Evolutionary conservation across 1,140 invertebrate genomes (phyloP).

Genomic region (Solen grandis): DNA sequence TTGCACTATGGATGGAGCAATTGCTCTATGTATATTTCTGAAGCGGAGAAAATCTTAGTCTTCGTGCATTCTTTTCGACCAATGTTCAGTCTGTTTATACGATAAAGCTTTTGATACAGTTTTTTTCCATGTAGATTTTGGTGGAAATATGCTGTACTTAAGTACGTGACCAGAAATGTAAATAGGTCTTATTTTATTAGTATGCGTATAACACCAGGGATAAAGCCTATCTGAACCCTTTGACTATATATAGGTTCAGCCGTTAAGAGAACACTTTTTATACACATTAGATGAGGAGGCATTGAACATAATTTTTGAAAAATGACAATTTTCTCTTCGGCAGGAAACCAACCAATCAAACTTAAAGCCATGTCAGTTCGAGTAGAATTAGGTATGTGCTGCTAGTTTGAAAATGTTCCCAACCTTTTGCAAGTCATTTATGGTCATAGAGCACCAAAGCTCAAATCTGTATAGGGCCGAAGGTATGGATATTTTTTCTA

Average conservation of each 20-base stretch:
- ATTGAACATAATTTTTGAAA: background rate
- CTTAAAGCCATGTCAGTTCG: background rate
- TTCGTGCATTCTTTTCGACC: background rate
- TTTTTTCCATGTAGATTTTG: background rate
- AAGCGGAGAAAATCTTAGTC: background rate
- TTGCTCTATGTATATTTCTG: background rate
- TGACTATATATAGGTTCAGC: background rate
- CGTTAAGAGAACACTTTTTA: background rate
- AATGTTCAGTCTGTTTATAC: background rate
- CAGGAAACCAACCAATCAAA: background rate
- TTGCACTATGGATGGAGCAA: background rate
- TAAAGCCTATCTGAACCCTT: background rate
- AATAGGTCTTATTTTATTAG: background rate
- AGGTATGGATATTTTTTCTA: background rate
- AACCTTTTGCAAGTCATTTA: background rate
- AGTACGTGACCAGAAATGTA: background rate
- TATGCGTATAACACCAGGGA: background rate
- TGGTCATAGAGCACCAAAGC: background rate
- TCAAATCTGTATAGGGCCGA: background rate
- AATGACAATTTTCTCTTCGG: background rate
- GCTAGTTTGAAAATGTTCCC: background rate
- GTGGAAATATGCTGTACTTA: background rate
- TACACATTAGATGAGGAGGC: background rate
- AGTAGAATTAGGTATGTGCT: background rate
- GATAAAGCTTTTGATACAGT: background rate